A percentile compares a stretch with the other conserved stretches of the same genome.
phyloP scores from a whole-genome alignment of 2,113 vertebrate genomes.

The Hypomesus transpacificus region DNA sequence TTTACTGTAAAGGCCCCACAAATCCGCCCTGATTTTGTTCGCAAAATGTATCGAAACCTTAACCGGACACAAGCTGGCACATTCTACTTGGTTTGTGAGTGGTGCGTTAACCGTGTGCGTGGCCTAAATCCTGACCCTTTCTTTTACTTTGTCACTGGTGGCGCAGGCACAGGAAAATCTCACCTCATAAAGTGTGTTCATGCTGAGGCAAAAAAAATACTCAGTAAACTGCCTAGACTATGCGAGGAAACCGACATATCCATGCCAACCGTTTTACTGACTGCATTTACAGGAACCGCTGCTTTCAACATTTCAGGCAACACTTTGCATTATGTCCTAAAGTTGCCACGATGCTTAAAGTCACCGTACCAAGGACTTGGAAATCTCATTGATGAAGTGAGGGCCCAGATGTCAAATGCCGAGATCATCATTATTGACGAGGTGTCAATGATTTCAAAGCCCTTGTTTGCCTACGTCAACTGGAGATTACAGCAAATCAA shows the following conservation, averaged over 20 bases:
- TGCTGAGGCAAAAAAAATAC: conserved; percentile 23
- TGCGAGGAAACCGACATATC: conserved; percentile 20
- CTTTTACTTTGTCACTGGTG: no score
- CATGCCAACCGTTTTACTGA: conserved; percentile 13
- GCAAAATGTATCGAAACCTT: conserved; percentile 8
- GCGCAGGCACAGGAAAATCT: conserved; percentile 20
- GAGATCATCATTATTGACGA: conserved; percentile 26
- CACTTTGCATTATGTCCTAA: conserved; percentile 16
- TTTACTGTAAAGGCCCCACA: background rate
- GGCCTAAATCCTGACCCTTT: no score
- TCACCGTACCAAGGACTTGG: conserved; percentile 34
- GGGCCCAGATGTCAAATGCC: conserved; percentile 9
- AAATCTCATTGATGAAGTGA: conserved; percentile 19
- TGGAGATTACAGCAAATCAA: conserved; percentile 33
- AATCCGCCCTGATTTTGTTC: background rate
- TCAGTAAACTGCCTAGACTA: conserved; percentile 17
- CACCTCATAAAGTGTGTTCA: conserved; percentile 38
- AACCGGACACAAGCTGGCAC: conserved; percentile 16
- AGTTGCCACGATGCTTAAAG: conserved; percentile 14
- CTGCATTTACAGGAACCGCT: conserved; percentile 25
- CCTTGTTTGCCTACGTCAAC: conserved; percentile 34
- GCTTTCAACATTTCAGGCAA: conserved; percentile 32
- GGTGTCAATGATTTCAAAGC: conserved; percentile 36
- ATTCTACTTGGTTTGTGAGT: conserved; percentile 24
- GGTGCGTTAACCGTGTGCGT: conserved; percentile 8